Evolutionary conservation across 2,888 invertebrate species (phyloP), one percentile per base, ranked within the genome.

Genomic region (Trileptium ribeirensis): DNA sequence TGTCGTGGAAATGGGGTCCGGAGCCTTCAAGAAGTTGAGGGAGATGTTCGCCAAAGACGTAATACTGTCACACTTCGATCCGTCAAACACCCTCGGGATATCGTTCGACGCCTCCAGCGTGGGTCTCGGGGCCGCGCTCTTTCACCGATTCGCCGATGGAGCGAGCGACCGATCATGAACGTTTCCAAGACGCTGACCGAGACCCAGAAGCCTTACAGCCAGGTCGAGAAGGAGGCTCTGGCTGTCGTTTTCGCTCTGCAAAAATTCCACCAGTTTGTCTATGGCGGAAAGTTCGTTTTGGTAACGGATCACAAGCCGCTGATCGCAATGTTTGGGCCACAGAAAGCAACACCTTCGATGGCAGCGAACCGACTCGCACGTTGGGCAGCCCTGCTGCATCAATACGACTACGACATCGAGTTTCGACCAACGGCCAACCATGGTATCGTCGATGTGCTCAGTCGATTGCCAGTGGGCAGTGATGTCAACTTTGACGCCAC

Each of bases 271-370:
- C 84, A 87, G 51, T 89, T 88, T 83, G 77, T 89, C 0, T 88
- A 84, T 82, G 89, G 88, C 1, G 83, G 86, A 39, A 84, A 86
- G 38, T 90, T 90, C 82, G 87, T 87, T 1, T 83, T 89, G 24
- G 67, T 86, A 3, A 89, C 89, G 0, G 89, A 89, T 83, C 88
- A 89, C 82, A 86, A 89, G 80, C 88, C 89, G 0, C 82, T 90
- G 2, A 87, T 82, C 0, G 81, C 81, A 1, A 83, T 87, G 19
- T 83, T 86, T 24, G 84, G 85, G 51, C 84, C 86, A 3, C 84
- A 84, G 74, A 85, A 67, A 74, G 84, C 83, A 8, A 81, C 85
- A 31, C 85, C 85, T 39, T 81, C 85, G 29, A 81, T 86, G 77
- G 84, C 86, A 36, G 85, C 86, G 29, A 82, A 83, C 1, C 79